Evolutionary conservation across 2,888 invertebrate genomes (phyloP), one percentile per base, ranked within the genome.

Genomic region (Cheilosia impressa): DNA sequence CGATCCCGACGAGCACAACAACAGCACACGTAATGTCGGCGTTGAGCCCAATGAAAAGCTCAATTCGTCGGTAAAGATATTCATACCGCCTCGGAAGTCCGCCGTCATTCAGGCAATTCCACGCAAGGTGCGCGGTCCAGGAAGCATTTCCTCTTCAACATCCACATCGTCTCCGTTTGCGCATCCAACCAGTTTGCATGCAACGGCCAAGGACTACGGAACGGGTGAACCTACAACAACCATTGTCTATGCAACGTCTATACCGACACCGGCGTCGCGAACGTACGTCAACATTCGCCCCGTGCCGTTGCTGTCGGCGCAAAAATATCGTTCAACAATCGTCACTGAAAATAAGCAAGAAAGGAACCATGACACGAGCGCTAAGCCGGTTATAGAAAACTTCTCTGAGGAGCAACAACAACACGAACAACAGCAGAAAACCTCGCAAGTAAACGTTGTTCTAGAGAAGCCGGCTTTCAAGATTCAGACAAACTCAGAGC

Each of bases 351-450:
- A 15, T 15, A 77, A 69, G 2, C 63, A 41, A 1, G 52, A 65
- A 5, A 71, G 53, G 10, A n/a, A 38, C 7, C 27, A 62, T 1
- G 31, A 52, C 2, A 10, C 13, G 0, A 88, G 76, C 19, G 9
- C 93, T 15, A 94, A 94, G 89, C 94, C 94, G 1, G 93, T 94
- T 10, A 93, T 93, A 55, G 94, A 94, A n/a, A 71, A 52, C 19
- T 50, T 63, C 19, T 68, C 60, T 2, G 69, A 43, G 1, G 66
- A 47, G 2, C 60, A 66, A n/a, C 68, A 58, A 10, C 65, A 66
- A 1, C 27, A 66, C 2, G 65, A 65, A 2, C 31, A 66, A 4
- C 65, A 65, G 10, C 78, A 63, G 3, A 83, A 68, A 45, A 10
- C 10, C 1, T 13, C 38, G 3, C 78, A 62, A 10, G 27, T 57